A percentile compares a stretch with the other conserved stretches of the same genome.
phyloP scores from a whole-genome alignment of 2,888 invertebrate species.

The Brachypalpus laphriformis region DNA sequence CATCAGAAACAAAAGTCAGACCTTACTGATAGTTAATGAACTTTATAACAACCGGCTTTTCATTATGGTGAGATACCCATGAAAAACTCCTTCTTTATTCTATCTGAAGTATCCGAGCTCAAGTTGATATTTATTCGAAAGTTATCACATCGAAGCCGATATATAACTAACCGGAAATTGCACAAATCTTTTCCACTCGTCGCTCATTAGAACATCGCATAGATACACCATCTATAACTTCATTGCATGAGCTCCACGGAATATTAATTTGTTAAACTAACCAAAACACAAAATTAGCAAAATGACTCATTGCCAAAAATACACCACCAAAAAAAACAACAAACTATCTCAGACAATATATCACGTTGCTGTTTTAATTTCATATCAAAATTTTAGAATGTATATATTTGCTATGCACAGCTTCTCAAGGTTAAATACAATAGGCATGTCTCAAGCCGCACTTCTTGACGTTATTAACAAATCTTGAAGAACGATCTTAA shows the following conservation, averaged over 20 bases:
- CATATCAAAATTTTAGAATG: not conserved
- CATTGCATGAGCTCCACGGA: not conserved
- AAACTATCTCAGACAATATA: not conserved
- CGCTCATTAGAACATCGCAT: not conserved
- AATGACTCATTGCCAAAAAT: constrained; percentile 44
- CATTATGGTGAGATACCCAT: no score
- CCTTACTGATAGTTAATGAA: no score
- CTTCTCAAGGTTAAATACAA: constrained; percentile 31
- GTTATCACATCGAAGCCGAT: not conserved
- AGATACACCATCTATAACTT: constrained; percentile 6
- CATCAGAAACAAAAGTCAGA: no score
- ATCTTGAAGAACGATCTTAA: not conserved
- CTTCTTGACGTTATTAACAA: not conserved
- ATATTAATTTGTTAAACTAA: constrained; percentile 9
- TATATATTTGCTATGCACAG: constrained; percentile 2
- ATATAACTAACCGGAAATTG: not conserved
- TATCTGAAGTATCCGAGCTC: no score
- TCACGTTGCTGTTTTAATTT: not conserved
- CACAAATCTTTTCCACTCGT: not conserved
- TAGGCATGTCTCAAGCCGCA: not conserved
- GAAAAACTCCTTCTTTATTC: no score
- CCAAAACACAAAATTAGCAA: not conserved
- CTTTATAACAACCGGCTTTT: no score
- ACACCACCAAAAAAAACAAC: not conserved
- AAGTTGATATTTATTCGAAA: not conserved